A percentile compares a stretch with the other conserved stretches of the same genome.
These are phyloP conservation scores for Graphium colonna DNA, from an alignment of 2,888 invertebrate species.

Conservation along the genomic window DNA sequence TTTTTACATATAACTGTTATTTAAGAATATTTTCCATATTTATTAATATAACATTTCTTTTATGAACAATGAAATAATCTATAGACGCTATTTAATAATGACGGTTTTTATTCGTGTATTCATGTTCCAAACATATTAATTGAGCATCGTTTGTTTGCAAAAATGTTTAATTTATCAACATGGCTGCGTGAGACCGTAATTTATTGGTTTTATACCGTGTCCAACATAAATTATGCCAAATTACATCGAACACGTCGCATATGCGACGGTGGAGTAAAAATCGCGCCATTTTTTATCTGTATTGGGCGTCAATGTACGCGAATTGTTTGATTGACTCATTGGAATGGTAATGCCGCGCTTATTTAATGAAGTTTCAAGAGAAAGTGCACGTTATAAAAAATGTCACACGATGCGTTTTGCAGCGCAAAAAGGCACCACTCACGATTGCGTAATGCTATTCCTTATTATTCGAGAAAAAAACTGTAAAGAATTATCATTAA, in stretches of 20 bases:
- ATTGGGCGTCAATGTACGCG: background rate
- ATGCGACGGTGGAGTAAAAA: background rate
- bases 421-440: constrained; percentile 10
- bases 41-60: too few species aligned
- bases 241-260: background rate
- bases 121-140: background rate
- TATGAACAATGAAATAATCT: too few species aligned
- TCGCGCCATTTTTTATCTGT: background rate
- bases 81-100: too few species aligned
- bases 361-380: constrained; percentile 23
- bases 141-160: background rate
- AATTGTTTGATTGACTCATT: constrained; percentile 7
- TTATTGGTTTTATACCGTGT: too few species aligned
- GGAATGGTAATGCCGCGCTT: constrained; percentile 4
- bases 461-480: background rate
- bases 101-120: background rate
- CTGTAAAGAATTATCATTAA: too few species aligned
- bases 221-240: background rate
- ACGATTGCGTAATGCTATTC: background rate
- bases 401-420: constrained; percentile 16
- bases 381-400: constrained; percentile 24
- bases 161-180: too few species aligned
- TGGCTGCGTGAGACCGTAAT: too few species aligned
- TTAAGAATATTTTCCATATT: too few species aligned
- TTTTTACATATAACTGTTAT: too few species aligned